These are phyloP conservation scores for Ceratosolen fusciceps DNA, from an alignment of 1,140 invertebrate species.

Conservation along the genomic window DNA sequence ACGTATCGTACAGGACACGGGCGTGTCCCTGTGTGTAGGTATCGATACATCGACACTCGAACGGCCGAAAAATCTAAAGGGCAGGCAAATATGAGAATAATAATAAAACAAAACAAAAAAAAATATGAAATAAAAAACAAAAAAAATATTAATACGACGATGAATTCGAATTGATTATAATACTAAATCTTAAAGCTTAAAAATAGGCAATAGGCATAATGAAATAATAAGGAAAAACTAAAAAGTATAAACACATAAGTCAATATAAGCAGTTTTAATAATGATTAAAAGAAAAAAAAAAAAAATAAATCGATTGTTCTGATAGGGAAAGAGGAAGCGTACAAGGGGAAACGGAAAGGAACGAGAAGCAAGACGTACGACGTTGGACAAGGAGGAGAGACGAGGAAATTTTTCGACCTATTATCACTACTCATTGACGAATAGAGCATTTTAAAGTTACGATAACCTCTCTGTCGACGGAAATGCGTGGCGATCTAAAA, in stretches of 20 bases:
- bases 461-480: conserved; percentile 19
- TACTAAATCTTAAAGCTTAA: conserved; percentile 41
- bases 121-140: conserved; percentile 26
- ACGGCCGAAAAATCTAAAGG: conserved; percentile 42
- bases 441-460: conserved; percentile 10
- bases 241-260: conserved; percentile 49
- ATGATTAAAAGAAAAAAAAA: no score
- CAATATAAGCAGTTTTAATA: conserved; percentile 46
- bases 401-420: conserved; percentile 38
- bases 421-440: not conserved
- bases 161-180: conserved; percentile 49
- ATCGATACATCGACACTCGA: conserved; percentile 51
- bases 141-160: conserved; percentile 17
- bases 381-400: conserved; percentile 30
- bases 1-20: no score
- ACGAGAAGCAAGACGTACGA: not conserved
- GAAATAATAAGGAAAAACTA: conserved; percentile 45
- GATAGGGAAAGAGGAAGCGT: conserved; percentile 49
- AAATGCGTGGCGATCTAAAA: conserved; percentile 27
- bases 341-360: conserved; percentile 40
- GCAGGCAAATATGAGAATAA: conserved; percentile 41
- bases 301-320: conserved; percentile 48
- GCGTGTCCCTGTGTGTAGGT: no score
- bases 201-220: conserved; percentile 49
- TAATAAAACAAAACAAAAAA: conserved; percentile 42